These are phyloP conservation scores for Orthonevra nobilis DNA, from an alignment of 2,888 invertebrate genomes.

Conservation along the genomic window DNA sequence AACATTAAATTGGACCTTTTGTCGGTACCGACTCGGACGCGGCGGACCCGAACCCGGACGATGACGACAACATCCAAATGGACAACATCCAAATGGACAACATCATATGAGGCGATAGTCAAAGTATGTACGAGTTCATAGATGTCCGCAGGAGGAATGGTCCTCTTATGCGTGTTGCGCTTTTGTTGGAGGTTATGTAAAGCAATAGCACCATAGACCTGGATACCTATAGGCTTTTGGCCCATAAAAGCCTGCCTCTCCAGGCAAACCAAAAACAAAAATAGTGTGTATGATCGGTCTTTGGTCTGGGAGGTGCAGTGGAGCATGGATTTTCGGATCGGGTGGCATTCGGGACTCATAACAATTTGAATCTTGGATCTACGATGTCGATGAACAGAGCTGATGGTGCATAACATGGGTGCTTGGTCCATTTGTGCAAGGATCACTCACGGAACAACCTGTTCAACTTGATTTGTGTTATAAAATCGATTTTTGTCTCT, in stretches of 20 bases:
- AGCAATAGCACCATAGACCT: constrained; percentile 51
- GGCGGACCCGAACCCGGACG: constrained; percentile 18
- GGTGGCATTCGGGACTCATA: constrained; percentile 56
- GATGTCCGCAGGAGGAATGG: constrained; percentile 23
- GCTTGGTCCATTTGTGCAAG: constrained; percentile 62
- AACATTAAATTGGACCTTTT: constrained; percentile 71
- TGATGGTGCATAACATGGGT: constrained; percentile 28
- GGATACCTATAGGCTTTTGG: constrained; percentile 58
- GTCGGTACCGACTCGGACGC: constrained; percentile 48
- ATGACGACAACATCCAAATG: constrained; percentile 46
- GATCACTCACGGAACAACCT: constrained; percentile 63
- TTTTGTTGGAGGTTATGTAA: constrained; percentile 64
- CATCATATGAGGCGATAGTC: constrained; percentile 32
- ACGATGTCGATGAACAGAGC: constrained; percentile 33
- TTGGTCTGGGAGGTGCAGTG: constrained; percentile 22
- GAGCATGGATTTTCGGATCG: constrained; percentile 24
- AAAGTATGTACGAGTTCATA: no score
- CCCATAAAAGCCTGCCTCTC: constrained; percentile 58
- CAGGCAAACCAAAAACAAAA: constrained; percentile 17
- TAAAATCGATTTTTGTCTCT: constrained; percentile 30
- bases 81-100: no score
- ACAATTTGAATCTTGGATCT: constrained; percentile 67
- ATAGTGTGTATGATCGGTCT: constrained; percentile 39
- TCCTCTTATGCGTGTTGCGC: constrained; percentile 56
- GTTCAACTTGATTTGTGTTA: constrained; percentile 65